These are phyloP conservation scores for Embidobia sp. DNA, from an alignment of 2,888 invertebrate species.

Conservation along the genomic window DNA sequence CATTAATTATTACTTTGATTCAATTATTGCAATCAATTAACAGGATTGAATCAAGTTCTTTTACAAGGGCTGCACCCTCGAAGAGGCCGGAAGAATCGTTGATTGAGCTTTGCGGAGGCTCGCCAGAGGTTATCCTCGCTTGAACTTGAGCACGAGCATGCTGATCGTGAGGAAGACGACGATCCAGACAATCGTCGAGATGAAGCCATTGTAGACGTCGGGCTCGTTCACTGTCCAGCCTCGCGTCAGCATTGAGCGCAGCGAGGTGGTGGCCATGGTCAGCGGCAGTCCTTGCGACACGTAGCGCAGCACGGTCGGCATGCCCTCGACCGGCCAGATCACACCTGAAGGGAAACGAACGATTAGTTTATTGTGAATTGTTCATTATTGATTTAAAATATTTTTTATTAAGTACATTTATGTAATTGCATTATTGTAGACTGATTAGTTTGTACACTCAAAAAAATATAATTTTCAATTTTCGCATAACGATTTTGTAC, in stretches of 20 bases:
- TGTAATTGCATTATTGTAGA: too few species aligned
- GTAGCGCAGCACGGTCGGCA: conserved; percentile 92
- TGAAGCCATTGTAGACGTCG: conserved; percentile 93
- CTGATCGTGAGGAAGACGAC: conserved; percentile 90
- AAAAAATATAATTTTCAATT: too few species aligned
- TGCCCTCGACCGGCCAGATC: conserved; percentile 98
- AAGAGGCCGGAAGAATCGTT: not conserved
- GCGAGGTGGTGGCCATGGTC: conserved; percentile 95
- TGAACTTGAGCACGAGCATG: conserved; percentile 90
- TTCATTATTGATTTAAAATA: too few species aligned
- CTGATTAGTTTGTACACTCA: too few species aligned
- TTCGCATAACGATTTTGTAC: too few species aligned
- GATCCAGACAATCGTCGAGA: conserved; percentile 93
- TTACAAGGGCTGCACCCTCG: not conserved
- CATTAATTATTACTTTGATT: too few species aligned
- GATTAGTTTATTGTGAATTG: too few species aligned
- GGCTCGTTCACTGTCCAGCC: conserved; percentile 92
- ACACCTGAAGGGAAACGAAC: too few species aligned
- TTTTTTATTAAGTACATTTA: too few species aligned
- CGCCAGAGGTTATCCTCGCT: conserved; percentile 85
- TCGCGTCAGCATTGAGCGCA: conserved; percentile 92
- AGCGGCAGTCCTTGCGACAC: conserved; percentile 92
- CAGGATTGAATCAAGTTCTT: too few species aligned
- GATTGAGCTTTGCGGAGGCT: conserved; percentile 6
- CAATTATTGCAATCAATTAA: too few species aligned